Evolutionary conservation across 2,888 invertebrate species (phyloP).

Genomic region (Zelleria hepariella): DNA sequence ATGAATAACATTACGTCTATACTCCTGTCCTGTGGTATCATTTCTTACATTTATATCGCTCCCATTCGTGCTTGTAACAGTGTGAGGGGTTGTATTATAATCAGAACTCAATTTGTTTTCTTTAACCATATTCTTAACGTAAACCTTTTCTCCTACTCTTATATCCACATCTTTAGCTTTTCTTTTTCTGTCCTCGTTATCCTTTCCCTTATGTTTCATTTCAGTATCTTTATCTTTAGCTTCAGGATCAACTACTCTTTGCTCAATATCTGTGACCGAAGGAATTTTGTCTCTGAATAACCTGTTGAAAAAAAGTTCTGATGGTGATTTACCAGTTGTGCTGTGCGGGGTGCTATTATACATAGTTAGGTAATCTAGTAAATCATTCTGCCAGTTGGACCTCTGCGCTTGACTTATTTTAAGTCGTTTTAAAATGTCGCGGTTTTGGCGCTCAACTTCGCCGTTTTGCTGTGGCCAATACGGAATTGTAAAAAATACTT

Average conservation of each 20-base stretch:
- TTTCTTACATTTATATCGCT: slow-evolving; percentile 15
- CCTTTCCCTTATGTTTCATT: slow-evolving; percentile 18
- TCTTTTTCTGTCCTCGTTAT: slow-evolving; percentile 17
- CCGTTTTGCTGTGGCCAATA: slow-evolving; percentile 15
- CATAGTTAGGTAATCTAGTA: slow-evolving; percentile 19
- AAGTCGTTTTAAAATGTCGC: slow-evolving; percentile 13
- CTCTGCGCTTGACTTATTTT: slow-evolving; percentile 11
- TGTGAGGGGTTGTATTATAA: slow-evolving; percentile 14
- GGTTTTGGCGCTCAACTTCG: slow-evolving; percentile 13
- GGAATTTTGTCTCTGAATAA: slow-evolving; percentile 19
- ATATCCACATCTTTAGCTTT: slow-evolving; percentile 11
- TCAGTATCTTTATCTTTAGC: slow-evolving; percentile 16
- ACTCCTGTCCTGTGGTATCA: slow-evolving; percentile 16
- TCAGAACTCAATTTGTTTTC: slow-evolving; percentile 12
- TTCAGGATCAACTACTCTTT: slow-evolving; percentile 11
- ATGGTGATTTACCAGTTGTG: slow-evolving; percentile 18
- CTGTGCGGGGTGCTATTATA: slow-evolving; percentile 22
- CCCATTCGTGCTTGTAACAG: slow-evolving; percentile 6
- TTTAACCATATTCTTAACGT: slow-evolving; percentile 17
- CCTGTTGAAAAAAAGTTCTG: slow-evolving; percentile 18
- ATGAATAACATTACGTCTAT: slow-evolving; percentile 16
- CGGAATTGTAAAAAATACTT: slow-evolving; percentile 18
- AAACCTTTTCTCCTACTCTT: slow-evolving; percentile 19
- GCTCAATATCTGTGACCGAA: slow-evolving; percentile 6
- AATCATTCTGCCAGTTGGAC: slow-evolving; percentile 16